These are phyloP conservation scores for Lepus europaeus DNA, from an alignment of 2,113 vertebrate genomes.

Conservation along the genomic window DNA sequence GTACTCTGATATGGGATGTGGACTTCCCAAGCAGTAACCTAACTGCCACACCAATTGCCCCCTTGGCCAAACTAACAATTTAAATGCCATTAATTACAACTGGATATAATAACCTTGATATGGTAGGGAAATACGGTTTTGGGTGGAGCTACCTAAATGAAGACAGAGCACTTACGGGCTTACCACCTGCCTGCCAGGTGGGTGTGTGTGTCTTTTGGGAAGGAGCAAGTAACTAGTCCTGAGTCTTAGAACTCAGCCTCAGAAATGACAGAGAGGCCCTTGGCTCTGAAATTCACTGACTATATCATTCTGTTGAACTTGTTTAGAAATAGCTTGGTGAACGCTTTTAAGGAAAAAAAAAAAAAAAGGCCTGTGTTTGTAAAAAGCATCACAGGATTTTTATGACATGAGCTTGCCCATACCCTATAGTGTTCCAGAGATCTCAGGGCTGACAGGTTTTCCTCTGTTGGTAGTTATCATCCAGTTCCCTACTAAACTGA, in stretches of 20 bases:
- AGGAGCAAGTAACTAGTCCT: neutral
- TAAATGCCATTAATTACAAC: neutral
- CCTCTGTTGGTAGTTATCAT: neutral
- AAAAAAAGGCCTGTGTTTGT: neutral
- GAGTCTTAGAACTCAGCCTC: neutral
- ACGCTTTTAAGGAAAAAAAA: neutral
- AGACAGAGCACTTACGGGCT: neutral
- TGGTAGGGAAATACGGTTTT: neutral
- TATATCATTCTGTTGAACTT: neutral
- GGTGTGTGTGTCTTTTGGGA: neutral
- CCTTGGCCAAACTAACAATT: neutral
- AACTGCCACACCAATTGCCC: no score
- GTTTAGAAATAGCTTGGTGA: neutral
- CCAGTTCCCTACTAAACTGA: neutral
- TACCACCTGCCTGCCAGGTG: neutral
- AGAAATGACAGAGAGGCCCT: neutral
- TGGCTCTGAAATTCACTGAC: fast-evolving
- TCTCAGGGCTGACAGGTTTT: neutral
- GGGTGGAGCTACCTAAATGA: neutral
- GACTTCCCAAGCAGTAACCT: no score
- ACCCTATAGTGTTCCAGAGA: neutral
- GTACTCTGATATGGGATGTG: no score
- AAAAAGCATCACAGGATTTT: neutral
- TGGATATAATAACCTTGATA: neutral
- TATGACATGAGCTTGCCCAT: fast-evolving